Evolutionary conservation across 2,888 invertebrate genomes (phyloP).

Genomic region (Thymelicus acteon): DNA sequence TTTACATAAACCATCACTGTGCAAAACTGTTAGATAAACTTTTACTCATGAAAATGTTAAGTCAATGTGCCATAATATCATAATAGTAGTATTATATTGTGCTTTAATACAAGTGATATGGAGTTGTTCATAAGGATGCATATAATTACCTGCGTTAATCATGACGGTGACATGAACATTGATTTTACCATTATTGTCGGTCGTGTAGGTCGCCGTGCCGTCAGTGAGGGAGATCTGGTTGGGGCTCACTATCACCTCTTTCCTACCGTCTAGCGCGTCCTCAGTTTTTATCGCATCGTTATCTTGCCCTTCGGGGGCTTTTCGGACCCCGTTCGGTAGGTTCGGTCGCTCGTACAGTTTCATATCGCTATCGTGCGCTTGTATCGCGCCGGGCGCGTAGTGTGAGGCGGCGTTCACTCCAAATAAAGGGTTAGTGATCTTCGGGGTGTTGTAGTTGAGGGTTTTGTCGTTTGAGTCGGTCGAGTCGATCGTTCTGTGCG

Average conservation of each 20-base stretch:
- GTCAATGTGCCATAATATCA: conserved; percentile 56
- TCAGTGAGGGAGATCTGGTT: conserved; percentile 80
- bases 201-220: conserved; percentile 85
- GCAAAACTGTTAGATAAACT: conserved; percentile 75
- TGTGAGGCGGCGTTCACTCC: conserved; percentile 80
- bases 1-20: conserved; percentile 73
- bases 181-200: conserved; percentile 93
- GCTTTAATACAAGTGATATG: conserved; percentile 45
- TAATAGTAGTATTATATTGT: conserved; percentile 42
- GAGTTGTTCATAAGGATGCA: conserved; percentile 77
- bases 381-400: conserved; percentile 69
- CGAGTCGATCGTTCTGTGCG: conserved; percentile 57
- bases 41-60: conserved; percentile 48
- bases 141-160: conserved; percentile 89
- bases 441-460: conserved; percentile 59
- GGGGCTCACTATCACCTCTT: conserved; percentile 76
- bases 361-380: conserved; percentile 54
- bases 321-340: conserved; percentile 83
- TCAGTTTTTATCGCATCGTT: conserved; percentile 88
- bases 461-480: conserved; percentile 59
- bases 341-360: conserved; percentile 65
- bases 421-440: conserved; percentile 75
- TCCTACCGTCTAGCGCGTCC: conserved; percentile 85
- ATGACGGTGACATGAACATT: conserved; percentile 95
- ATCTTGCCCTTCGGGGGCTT: conserved; percentile 93